These are phyloP conservation scores for Oreochromis niloticus DNA, from an alignment of 2,113 vertebrate species.

Conservation along the genomic window DNA sequence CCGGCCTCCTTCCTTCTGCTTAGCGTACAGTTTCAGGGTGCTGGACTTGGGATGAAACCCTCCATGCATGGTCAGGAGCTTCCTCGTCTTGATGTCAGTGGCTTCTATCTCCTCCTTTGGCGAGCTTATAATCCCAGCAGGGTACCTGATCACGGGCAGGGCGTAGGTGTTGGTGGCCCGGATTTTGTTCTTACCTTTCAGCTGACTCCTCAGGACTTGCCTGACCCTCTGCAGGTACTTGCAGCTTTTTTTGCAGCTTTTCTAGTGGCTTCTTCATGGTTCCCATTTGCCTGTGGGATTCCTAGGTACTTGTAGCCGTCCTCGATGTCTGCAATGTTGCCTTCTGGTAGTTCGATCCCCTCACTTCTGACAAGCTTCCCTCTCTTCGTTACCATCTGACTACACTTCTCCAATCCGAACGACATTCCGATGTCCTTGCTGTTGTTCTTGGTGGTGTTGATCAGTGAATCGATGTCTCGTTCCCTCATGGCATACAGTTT, in stretches of 20 bases:
- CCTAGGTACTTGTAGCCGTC: not conserved
- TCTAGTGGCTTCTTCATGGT: rapidly evolving
- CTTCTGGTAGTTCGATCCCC: not conserved
- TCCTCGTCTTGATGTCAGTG: not conserved
- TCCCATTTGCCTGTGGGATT: not conserved
- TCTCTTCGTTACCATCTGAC: not conserved
- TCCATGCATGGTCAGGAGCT: not conserved
- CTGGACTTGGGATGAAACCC: not conserved
- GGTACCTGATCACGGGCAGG: not conserved
- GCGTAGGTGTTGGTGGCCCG: not conserved
- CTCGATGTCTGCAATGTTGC: rapidly evolving
- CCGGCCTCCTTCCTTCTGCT: not conserved
- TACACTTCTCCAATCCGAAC: no score
- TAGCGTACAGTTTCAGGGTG: not conserved
- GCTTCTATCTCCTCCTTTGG: not conserved
- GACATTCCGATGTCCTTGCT: no score
- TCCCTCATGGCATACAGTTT: no score
- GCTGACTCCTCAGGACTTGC: not conserved
- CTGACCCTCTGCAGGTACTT: not conserved
- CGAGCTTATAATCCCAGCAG: not conserved
- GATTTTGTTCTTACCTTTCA: not conserved
- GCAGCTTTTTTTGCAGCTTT: not conserved
- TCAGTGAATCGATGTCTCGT: no score
- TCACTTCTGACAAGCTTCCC: not conserved
- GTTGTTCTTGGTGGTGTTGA: no score